Percentiles rank a stretch among this genome's conserved stretches.
These are phyloP conservation scores for Euzophera pinguis DNA, from an alignment of 2,888 invertebrate species.

Conservation along the genomic window DNA sequence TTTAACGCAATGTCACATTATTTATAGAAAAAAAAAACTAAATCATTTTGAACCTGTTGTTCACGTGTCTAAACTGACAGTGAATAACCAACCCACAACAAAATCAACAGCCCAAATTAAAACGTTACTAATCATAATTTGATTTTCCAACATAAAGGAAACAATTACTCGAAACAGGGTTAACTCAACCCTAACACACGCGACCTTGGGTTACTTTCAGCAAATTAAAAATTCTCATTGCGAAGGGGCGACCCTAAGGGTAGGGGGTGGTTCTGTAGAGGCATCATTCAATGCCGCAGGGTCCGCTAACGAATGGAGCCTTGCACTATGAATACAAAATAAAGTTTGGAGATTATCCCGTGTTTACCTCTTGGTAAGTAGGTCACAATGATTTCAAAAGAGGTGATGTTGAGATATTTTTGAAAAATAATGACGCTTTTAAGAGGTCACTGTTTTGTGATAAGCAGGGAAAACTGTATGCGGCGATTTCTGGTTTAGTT, in stretches of 20 bases:
- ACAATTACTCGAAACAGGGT: conserved; percentile 9
- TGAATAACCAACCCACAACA: too few species aligned
- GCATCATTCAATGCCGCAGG: conserved; percentile 14
- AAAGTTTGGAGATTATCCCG: conserved; percentile 22
- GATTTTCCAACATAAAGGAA: conserved; percentile 3
- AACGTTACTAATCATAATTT: conserved; percentile 8
- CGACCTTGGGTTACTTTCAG: conserved; percentile 13
- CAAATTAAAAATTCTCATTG: conserved; percentile 15
- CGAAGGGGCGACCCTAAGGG: conserved; percentile 1
- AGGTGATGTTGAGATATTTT: too few species aligned
- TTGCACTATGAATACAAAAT: conserved; percentile 25
- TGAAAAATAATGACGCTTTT: too few species aligned
- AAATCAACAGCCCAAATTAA: neutral
- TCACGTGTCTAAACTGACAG: too few species aligned
- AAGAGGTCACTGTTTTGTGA: too few species aligned
- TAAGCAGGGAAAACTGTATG: too few species aligned
- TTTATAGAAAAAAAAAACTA: too few species aligned
- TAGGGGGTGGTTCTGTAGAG: neutral
- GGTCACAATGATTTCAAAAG: conserved; percentile 19
- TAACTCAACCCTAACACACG: conserved; percentile 6
- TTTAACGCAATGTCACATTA: too few species aligned
- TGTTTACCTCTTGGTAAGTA: conserved; percentile 20
- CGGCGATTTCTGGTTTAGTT: too few species aligned
- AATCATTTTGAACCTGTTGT: too few species aligned
- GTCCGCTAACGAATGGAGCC: conserved; percentile 4